phyloP scores from a whole-genome alignment of 2,888 invertebrate genomes.

The Phyto melanocephala region DNA sequence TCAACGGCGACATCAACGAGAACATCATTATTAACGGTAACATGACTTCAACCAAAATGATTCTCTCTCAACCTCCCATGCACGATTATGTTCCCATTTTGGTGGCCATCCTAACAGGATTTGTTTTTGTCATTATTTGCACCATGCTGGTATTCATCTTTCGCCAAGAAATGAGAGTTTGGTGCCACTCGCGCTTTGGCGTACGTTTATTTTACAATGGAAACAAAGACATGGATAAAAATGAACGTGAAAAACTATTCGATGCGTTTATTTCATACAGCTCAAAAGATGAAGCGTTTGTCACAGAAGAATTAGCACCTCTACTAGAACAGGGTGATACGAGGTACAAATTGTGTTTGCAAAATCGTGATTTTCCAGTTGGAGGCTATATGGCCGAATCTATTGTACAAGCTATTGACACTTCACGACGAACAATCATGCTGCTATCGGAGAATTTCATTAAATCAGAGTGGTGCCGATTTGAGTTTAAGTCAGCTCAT shows the following conservation, averaged over 20 bases:
- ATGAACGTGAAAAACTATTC: slow-evolving; percentile 91
- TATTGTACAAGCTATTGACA: slow-evolving; percentile 94
- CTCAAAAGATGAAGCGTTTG: slow-evolving; percentile 94
- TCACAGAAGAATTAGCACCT: slow-evolving; percentile 91
- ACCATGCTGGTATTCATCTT: slow-evolving; percentile 89
- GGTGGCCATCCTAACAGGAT: slow-evolving; percentile 87
- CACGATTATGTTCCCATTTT: slow-evolving; percentile 90
- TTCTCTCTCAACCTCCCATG: slow-evolving; percentile 80
- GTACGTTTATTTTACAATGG: slow-evolving; percentile 87
- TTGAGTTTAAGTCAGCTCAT: slow-evolving; percentile 96
- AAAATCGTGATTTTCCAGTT: slow-evolving; percentile 94
- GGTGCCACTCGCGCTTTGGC: slow-evolving; percentile 92
- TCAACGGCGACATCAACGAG: slow-evolving; percentile 65
- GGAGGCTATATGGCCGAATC: slow-evolving; percentile 94
- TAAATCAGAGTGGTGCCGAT: slow-evolving; percentile 95
- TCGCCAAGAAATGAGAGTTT: slow-evolving; percentile 89
- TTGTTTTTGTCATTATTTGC: slow-evolving; percentile 86
- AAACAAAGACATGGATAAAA: slow-evolving; percentile 87
- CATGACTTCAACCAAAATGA: slow-evolving; percentile 83
- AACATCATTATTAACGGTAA: slow-evolving; percentile 80
- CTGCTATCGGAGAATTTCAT: slow-evolving; percentile 96
- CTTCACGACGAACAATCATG: slow-evolving; percentile 92
- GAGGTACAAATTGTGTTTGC: slow-evolving; percentile 93
- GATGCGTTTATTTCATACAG: slow-evolving; percentile 98
- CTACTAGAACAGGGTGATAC: slow-evolving; percentile 89